A percentile compares a stretch with the other conserved stretches of the same genome.
Evolutionary conservation across 2,888 invertebrate species (phyloP).

Genomic region (Pollenia griseotomentosa): DNA sequence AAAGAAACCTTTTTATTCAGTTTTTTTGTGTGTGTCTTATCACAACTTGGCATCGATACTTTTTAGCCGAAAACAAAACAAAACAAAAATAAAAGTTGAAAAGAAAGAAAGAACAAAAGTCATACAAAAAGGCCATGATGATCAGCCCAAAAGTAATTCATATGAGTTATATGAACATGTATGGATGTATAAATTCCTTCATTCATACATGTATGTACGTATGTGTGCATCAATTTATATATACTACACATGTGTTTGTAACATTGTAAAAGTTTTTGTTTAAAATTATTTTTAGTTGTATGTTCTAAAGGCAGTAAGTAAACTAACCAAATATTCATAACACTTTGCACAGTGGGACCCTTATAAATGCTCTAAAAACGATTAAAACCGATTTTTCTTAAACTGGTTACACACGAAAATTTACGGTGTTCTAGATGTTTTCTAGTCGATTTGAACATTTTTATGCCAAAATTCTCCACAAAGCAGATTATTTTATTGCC

Average conservation of each 20-base stretch:
- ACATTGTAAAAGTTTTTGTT: not conserved
- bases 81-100: constrained; percentile 54
- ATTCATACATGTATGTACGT: not conserved
- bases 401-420: no score
- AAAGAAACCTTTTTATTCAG: constrained; percentile 65
- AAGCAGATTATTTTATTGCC: no score
- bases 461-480: no score
- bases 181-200: not conserved
- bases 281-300: constrained; percentile 26
- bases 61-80: constrained; percentile 67
- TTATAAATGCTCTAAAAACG: no score
- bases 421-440: no score
- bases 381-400: no score
- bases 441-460: no score
- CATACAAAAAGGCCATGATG: constrained; percentile 62
- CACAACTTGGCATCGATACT: constrained; percentile 69
- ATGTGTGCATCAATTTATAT: not conserved
- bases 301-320: constrained; percentile 13
- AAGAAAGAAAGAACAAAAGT: constrained; percentile 59
- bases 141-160: constrained; percentile 66
- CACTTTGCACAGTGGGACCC: constrained; percentile 39
- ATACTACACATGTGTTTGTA: not conserved
- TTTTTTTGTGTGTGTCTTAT: constrained; percentile 51
- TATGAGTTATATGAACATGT: constrained; percentile 47
- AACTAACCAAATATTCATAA: constrained; percentile 25